phyloP scores from a whole-genome alignment of 1,140 invertebrate species.

The Nasonia vitripennis region DNA sequence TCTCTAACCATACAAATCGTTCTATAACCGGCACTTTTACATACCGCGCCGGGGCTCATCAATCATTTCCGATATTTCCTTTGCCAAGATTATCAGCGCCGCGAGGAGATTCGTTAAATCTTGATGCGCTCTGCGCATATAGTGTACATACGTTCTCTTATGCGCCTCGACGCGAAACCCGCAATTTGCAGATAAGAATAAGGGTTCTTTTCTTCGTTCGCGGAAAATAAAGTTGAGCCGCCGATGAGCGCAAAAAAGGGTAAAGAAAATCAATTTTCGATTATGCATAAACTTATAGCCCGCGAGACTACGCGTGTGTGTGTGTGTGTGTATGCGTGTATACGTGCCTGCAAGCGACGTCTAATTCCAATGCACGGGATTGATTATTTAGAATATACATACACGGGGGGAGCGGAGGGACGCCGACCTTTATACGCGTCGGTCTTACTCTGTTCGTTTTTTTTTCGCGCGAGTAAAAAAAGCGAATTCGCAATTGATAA shows the following conservation, averaged over 20 bases:
- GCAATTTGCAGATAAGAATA: not conserved
- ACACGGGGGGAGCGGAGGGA: too few species aligned
- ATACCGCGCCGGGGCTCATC: not conserved
- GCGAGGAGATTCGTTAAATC: slow-evolving; percentile 28
- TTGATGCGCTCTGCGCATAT: not conserved
- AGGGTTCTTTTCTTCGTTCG: not conserved
- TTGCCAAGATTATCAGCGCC: not conserved
- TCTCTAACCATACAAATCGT: too few species aligned
- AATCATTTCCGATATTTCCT: not conserved
- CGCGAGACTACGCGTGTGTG: not conserved
- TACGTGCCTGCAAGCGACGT: not conserved
- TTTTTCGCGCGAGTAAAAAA: not conserved
- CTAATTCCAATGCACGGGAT: slow-evolving; percentile 36
- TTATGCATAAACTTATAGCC: slow-evolving; percentile 56
- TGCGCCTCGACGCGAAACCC: not conserved
- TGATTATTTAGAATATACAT: slow-evolving; percentile 46
- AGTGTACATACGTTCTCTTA: not conserved
- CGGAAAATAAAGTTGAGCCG: not conserved
- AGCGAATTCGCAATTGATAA: too few species aligned
- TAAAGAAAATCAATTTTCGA: slow-evolving; percentile 54
- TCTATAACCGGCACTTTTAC: too few species aligned
- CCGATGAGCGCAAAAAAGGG: slow-evolving; percentile 19
- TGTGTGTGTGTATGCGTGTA: too few species aligned
- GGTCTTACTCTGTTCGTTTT: not conserved
- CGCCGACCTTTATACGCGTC: not conserved